A percentile compares a stretch with the other conserved stretches of the same genome.
Conservation (phyloP, 2,888 invertebrate genomes). For the Leptogaster cylindrica region DNA sequence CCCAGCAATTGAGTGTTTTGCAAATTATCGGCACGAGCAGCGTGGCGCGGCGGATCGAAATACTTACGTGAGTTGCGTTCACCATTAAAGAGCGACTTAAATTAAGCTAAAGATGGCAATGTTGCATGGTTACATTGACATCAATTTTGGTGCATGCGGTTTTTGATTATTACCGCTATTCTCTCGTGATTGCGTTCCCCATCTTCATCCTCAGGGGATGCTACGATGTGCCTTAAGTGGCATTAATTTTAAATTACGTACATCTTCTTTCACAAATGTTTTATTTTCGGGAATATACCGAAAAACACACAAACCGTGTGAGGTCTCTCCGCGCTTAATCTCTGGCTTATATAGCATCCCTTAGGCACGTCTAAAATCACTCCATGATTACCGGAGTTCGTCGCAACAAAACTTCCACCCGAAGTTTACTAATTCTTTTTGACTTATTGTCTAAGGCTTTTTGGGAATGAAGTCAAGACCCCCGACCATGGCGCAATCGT, state of each 20-base stretch:
- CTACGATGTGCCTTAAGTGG: not conserved
- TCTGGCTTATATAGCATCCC: not conserved
- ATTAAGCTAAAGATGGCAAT: not conserved
- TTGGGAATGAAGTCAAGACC: no score
- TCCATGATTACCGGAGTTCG: constrained; percentile 12
- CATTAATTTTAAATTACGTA: constrained; percentile 34
- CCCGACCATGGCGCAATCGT: no score
- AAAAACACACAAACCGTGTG: not conserved
- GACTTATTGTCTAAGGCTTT: not conserved
- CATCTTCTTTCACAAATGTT: not conserved
- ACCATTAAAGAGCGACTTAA: not conserved
- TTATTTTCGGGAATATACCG: not conserved
- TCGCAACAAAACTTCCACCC: not conserved
- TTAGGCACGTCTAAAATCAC: constrained; percentile 14
- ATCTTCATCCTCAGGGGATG: not conserved
- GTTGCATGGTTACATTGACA: not conserved
- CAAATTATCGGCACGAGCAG: constrained; percentile 23
- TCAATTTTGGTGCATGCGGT: not conserved
- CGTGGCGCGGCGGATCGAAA: no score
- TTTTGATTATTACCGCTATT: not conserved
- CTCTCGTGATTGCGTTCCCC: not conserved
- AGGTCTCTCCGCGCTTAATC: constrained; percentile 23
- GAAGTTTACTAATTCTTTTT: constrained; percentile 11
- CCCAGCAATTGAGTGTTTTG: constrained; percentile 2
- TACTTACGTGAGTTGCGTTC: no score